Conservation (phyloP, 1,140 invertebrate genomes). For the Drosophila nasuta region DNA sequence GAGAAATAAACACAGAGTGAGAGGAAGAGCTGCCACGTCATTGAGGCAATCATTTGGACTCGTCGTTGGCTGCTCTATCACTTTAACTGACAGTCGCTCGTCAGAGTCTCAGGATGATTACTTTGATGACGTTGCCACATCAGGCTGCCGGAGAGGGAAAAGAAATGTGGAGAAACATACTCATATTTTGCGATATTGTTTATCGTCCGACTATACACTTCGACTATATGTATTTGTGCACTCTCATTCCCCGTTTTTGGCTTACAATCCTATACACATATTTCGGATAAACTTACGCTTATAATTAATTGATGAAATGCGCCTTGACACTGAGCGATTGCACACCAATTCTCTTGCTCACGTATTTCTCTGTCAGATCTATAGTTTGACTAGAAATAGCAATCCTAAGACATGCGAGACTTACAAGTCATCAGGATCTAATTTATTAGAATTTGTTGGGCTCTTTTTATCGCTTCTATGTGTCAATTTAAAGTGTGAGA, state of each 20-base stretch:
- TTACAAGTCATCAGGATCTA: constrained; percentile 74
- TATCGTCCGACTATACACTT: constrained; percentile 9
- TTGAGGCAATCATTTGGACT: constrained; percentile 77
- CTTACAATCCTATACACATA: neutral
- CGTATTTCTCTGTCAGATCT: constrained; percentile 34
- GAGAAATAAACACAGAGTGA: neutral
- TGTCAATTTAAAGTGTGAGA: constrained; percentile 82
- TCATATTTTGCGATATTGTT: constrained; percentile 36
- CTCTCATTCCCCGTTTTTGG: constrained; percentile 53
- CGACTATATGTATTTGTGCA: constrained; percentile 61
- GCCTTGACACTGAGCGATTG: constrained; percentile 78
- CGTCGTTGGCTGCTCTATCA: constrained; percentile 57
- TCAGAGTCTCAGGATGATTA: constrained; percentile 73
- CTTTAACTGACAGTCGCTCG: constrained; percentile 72
- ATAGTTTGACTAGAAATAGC: constrained; percentile 29
- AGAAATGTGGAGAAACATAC: neutral
- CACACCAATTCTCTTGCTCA: constrained; percentile 30
- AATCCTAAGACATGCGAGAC: neutral
- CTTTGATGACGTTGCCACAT: constrained; percentile 82
- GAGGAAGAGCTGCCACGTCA: constrained; percentile 65
- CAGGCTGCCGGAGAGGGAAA: constrained; percentile 16
- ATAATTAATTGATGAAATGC: constrained; percentile 84
- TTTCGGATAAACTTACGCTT: constrained; percentile 33
- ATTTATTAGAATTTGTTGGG: constrained; percentile 63
- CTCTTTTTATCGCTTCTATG: constrained; percentile 46